These are phyloP conservation scores for Syngnathoides biaculeatus DNA, from an alignment of 2,113 vertebrate genomes.

Conservation along the genomic window DNA sequence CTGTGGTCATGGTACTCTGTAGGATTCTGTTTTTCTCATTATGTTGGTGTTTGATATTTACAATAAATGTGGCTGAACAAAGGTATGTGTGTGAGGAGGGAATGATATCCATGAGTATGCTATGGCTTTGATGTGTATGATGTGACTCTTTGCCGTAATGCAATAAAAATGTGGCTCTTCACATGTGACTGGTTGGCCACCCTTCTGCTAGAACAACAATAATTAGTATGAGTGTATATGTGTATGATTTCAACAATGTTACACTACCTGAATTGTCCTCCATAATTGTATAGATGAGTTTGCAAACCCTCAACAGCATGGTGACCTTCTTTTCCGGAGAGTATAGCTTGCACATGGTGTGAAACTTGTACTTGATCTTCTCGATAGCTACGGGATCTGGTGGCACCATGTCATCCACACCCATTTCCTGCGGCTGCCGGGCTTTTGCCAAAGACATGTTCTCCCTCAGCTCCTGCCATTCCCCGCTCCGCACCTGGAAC, in stretches of 20 bases:
- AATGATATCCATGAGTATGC: no score
- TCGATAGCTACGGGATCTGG: constrained; percentile 85
- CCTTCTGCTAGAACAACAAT: no score
- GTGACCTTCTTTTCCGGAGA: constrained; percentile 93
- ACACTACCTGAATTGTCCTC: constrained; percentile 88
- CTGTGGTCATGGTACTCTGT: no score
- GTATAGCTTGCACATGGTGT: constrained; percentile 90
- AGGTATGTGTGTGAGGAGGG: no score
- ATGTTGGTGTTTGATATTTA: no score
- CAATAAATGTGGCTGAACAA: no score
- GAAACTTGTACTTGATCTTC: constrained; percentile 90
- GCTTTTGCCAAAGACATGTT: constrained; percentile 84
- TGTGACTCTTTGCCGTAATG: no score
- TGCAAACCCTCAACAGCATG: constrained; percentile 86
- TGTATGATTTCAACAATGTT: neutral
- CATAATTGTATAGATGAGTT: constrained; percentile 93
- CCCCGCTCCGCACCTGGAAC: constrained; percentile 76
- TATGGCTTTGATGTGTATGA: no score
- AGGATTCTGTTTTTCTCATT: no score
- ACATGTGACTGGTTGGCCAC: no score
- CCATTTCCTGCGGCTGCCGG: constrained; percentile 86
- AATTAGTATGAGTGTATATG: neutral
- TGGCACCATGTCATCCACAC: constrained; percentile 77
- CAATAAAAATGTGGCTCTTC: no score
- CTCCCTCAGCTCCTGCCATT: constrained; percentile 85